Percentiles rank a stretch among this genome's conserved stretches.
Evolutionary conservation across 35 echinoderm and acorn worm species (phyloP).

Genomic region (Apostichopus japonicus): DNA sequence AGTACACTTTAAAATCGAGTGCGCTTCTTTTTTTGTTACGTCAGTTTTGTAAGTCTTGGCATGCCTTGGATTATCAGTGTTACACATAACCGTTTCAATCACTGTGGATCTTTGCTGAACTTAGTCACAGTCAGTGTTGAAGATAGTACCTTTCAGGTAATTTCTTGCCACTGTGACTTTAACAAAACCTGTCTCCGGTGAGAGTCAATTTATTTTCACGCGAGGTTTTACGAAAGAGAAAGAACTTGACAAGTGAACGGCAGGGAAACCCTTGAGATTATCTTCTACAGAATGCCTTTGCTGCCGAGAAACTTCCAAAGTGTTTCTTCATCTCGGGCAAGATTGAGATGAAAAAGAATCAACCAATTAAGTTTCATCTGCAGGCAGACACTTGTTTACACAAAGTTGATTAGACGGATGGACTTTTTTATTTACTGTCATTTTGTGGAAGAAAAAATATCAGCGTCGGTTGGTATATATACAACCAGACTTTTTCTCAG

Average conservation of each 20-base stretch:
- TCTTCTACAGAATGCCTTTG: not conserved
- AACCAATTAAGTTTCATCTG: not conserved
- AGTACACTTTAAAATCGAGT: too few species aligned
- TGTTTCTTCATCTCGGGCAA: not conserved
- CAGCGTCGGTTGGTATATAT: too few species aligned
- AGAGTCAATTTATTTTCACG: not conserved
- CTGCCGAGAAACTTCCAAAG: not conserved
- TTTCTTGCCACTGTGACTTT: not conserved
- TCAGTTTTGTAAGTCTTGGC: too few species aligned
- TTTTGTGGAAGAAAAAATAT: too few species aligned
- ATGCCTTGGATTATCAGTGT: too few species aligned
- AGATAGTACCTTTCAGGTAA: not conserved
- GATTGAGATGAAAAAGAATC: not conserved
- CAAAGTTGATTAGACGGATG: not conserved
- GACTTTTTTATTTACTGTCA: not conserved
- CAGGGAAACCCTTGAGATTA: not conserved
- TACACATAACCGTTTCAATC: too few species aligned
- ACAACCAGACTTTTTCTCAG: too few species aligned
- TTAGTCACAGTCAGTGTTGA: not conserved
- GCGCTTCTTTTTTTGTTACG: too few species aligned
- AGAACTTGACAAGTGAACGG: not conserved
- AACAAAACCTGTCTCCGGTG: not conserved
- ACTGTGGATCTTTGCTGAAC: too few species aligned
- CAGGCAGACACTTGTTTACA: not conserved
- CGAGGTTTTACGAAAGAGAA: not conserved